These are phyloP conservation scores for Pollicipes pollicipes DNA, from an alignment of 1,140 invertebrate species.

Conservation along the genomic window DNA sequence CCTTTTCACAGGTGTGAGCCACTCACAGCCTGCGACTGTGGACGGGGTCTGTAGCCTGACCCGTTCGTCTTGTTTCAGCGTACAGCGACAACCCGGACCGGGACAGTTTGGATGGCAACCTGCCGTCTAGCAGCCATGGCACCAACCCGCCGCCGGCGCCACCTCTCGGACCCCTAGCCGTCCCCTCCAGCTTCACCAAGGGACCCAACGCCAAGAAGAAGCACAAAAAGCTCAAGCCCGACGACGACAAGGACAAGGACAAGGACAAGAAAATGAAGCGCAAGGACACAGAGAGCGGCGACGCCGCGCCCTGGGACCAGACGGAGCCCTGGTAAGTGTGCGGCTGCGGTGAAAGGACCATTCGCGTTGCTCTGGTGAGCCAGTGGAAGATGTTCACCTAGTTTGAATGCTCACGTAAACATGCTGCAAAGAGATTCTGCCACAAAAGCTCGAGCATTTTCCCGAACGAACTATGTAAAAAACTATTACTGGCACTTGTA, in stretches of 20 bases:
- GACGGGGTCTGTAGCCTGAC: too few relatives aligned
- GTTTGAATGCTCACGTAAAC: too few relatives aligned
- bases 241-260: conserved; percentile 7
- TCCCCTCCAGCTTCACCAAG: conserved; percentile 14
- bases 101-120: conserved; percentile 33
- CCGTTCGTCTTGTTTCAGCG: conserved; percentile 21
- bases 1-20: too few relatives aligned
- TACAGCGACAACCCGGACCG: conserved; percentile 33
- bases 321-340: background rate
- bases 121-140: conserved; percentile 25
- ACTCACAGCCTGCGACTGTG: too few relatives aligned
- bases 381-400: too few relatives aligned
- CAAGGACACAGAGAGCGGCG: background rate
- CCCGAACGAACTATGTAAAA: too few relatives aligned
- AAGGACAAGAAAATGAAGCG: background rate
- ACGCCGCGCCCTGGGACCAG: background rate
- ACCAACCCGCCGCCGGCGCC: conserved; percentile 19
- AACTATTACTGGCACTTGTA: too few relatives aligned
- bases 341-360: too few relatives aligned
- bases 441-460: too few relatives aligned
- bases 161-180: background rate
- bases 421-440: too few relatives aligned
- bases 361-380: too few relatives aligned
- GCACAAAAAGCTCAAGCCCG: conserved; percentile 18
- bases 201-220: conserved; percentile 19